These are phyloP conservation scores for Hydraecia micacea DNA, from an alignment of 2,888 invertebrate species.

Conservation along the genomic window DNA sequence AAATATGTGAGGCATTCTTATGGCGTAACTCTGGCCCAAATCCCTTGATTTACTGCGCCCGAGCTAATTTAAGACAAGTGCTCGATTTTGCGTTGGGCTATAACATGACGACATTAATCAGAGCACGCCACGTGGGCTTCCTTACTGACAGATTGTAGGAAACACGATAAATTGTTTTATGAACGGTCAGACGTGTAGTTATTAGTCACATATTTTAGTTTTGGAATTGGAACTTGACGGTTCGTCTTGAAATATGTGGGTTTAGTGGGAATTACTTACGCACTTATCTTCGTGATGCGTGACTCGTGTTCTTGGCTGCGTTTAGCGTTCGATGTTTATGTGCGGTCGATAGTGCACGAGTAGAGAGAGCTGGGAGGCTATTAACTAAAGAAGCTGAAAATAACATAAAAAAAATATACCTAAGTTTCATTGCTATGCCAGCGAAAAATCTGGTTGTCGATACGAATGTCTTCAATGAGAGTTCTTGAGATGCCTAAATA, in stretches of 20 bases:
- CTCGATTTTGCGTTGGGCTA: constrained; percentile 71
- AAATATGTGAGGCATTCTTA: constrained; percentile 78
- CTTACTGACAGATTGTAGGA: constrained; percentile 54
- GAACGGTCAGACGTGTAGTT: constrained; percentile 42
- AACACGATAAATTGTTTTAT: constrained; percentile 55
- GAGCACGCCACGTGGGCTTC: constrained; percentile 41
- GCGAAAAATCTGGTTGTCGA: background rate
- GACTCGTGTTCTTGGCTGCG: background rate
- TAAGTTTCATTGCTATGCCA: background rate
- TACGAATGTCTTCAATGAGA: background rate
- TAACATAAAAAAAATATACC: background rate
- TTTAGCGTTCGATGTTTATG: background rate
- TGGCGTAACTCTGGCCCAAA: constrained; percentile 82
- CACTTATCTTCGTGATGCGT: constrained; percentile 7
- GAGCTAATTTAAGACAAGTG: constrained; percentile 84
- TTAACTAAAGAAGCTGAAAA: background rate
- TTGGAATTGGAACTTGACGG: constrained; percentile 28
- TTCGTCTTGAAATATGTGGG: constrained; percentile 34
- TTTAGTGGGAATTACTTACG: constrained; percentile 26
- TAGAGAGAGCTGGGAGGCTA: background rate
- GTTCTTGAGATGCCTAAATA: too few relatives aligned
- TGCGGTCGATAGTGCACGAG: background rate
- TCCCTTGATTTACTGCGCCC: constrained; percentile 81
- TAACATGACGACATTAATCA: constrained; percentile 62
- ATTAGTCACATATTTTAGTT: constrained; percentile 44